phyloP scores from a whole-genome alignment of 2,797 vertebrate species.

The Acrossocheilus fasciatus region DNA sequence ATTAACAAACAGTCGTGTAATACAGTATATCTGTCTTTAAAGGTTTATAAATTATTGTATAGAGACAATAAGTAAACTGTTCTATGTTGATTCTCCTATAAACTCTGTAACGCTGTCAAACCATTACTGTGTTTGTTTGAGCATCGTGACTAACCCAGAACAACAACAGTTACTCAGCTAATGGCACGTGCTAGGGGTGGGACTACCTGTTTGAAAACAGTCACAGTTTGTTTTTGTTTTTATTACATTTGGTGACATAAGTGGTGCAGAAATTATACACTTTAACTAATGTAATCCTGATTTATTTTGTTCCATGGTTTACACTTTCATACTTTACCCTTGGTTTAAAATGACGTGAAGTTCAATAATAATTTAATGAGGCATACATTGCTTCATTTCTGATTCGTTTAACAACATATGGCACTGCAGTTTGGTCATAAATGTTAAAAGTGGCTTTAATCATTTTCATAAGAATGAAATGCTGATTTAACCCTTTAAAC shows the following conservation, averaged over 20 bases:
- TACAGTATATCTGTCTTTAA: neutral
- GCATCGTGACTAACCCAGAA: neutral
- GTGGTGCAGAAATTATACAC: neutral
- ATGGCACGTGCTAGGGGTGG: neutral
- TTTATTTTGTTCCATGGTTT: neutral
- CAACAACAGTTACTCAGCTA: conserved; percentile 1
- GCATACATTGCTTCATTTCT: neutral
- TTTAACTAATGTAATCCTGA: neutral
- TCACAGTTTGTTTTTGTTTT: neutral
- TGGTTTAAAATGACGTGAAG: neutral
- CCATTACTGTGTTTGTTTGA: conserved; percentile 2
- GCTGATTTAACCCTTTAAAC: neutral
- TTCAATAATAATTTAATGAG: neutral
- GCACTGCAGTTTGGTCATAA: neutral
- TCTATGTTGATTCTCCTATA: neutral
- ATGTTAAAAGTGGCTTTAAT: neutral
- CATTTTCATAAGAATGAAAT: neutral
- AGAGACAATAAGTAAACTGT: neutral
- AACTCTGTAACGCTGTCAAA: neutral
- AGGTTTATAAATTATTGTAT: neutral
- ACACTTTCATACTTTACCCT: neutral
- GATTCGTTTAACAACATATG: neutral
- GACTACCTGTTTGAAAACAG: neutral
- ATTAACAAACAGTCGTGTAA: neutral
- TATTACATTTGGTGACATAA: neutral